These are phyloP conservation scores for Ectemnius cavifrons DNA, from an alignment of 2,888 invertebrate genomes.

Conservation along the genomic window DNA sequence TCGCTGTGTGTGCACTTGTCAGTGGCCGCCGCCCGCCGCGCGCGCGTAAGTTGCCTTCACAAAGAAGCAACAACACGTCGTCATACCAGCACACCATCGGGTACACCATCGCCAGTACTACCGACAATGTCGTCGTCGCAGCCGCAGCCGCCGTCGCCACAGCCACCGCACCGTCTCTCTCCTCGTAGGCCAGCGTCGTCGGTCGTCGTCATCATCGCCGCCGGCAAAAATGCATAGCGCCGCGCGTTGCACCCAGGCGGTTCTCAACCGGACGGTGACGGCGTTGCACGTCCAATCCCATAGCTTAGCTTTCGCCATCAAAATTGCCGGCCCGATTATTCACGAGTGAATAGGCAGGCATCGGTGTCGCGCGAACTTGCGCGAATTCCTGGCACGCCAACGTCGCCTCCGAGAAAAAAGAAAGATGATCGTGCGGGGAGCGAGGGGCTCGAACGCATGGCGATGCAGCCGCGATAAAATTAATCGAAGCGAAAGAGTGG, in stretches of 20 bases:
- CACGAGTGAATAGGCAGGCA: too few relatives aligned
- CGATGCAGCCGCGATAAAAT: constrained; percentile 55
- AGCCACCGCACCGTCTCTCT: not conserved
- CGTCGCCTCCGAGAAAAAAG: constrained; percentile 27
- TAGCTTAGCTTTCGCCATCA: not conserved
- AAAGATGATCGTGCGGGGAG: constrained; percentile 41
- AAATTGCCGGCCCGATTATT: not conserved
- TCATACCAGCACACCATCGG: constrained; percentile 5
- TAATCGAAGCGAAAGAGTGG: constrained; percentile 53
- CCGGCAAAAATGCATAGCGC: constrained; percentile 74
- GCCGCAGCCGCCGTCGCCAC: constrained; percentile 49
- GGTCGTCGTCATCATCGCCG: constrained; percentile 31
- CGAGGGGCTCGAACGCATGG: constrained; percentile 2
- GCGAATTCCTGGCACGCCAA: not conserved
- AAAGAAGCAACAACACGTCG: not conserved
- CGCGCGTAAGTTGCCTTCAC: constrained; percentile 23
- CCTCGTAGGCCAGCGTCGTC: not conserved
- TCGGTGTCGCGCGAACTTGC: constrained; percentile 16
- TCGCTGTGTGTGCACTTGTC: constrained; percentile 46
- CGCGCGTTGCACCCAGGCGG: constrained; percentile 65
- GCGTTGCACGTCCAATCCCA: too few relatives aligned
- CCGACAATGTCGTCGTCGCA: constrained; percentile 34
- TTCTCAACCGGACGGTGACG: constrained; percentile 69
- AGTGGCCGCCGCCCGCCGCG: constrained; percentile 19
- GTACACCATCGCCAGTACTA: constrained; percentile 1